phyloP scores from a whole-genome alignment of 2,888 invertebrate species.

The Acholoe squamosa region DNA sequence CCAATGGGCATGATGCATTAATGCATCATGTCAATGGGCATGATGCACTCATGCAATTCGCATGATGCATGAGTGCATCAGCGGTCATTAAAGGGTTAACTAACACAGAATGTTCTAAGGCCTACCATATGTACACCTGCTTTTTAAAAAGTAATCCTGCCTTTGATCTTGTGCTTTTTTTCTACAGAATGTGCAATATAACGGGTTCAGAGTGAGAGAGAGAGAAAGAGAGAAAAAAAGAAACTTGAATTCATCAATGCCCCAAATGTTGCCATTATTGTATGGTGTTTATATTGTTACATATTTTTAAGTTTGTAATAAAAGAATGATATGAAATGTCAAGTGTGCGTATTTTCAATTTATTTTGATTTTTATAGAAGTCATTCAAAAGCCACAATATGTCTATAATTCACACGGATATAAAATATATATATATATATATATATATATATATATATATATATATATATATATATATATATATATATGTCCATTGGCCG shows the following conservation, averaged over 20 bases:
- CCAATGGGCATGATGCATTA: too few species aligned
- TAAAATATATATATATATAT: constrained; percentile 61
- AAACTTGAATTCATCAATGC: constrained; percentile 61
- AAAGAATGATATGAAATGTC: constrained; percentile 69
- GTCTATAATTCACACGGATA: constrained; percentile 61
- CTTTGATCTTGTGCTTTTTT: constrained; percentile 28
- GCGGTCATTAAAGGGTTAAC: too few species aligned
- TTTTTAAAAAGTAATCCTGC: neutral
- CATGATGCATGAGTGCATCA: too few species aligned
- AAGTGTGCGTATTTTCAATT: neutral
- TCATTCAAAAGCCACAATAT: constrained; percentile 23
- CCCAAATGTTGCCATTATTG: constrained; percentile 57
- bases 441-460: constrained; percentile 62
- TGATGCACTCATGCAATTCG: too few species aligned
- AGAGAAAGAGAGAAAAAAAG: too few species aligned
- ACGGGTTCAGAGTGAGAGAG: constrained; percentile 43
- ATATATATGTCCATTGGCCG: too few species aligned
- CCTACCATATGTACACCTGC: neutral
- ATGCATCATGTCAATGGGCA: too few species aligned
- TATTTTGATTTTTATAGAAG: neutral
- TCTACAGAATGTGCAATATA: constrained; percentile 63
- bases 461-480: constrained; percentile 63
- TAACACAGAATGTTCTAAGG: neutral
- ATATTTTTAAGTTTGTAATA: constrained; percentile 82
- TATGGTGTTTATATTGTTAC: constrained; percentile 76